phyloP scores from a whole-genome alignment of 2,797 vertebrate genomes.

The Centropyge bicolor region DNA sequence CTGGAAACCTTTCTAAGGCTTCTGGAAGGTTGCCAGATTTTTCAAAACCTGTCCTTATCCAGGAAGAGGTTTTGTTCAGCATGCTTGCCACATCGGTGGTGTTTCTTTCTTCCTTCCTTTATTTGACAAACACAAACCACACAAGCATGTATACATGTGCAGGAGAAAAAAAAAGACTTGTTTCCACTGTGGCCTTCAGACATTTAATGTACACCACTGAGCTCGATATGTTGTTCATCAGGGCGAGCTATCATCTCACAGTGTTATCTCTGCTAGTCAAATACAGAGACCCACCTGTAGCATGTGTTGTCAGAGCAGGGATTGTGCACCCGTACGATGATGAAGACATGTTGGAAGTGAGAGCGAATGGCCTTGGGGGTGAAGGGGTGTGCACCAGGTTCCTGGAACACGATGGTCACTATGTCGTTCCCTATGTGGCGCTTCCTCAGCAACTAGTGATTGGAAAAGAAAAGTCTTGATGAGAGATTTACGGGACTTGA shows the following conservation, averaged over 20 bases:
- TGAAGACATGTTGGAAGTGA: slow-evolving; percentile 98
- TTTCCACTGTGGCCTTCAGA: neutral
- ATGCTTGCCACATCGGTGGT: neutral
- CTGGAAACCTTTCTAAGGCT: slow-evolving; percentile 7
- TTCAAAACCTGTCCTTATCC: slow-evolving; percentile 19
- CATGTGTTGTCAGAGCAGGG: slow-evolving; percentile 95
- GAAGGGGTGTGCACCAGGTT: slow-evolving; percentile 95
- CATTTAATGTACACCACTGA: neutral
- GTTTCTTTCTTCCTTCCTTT: slow-evolving; percentile 8
- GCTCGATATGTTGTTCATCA: neutral
- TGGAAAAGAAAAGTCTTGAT: slow-evolving; percentile 30
- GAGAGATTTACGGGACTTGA: neutral
- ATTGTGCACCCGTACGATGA: slow-evolving; percentile 92
- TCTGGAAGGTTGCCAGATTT: slow-evolving; percentile 5
- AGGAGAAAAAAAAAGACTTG: neutral
- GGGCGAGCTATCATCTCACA: neutral
- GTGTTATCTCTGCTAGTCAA: neutral
- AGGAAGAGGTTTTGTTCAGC: slow-evolving; percentile 20
- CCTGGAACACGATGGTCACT: slow-evolving; percentile 98
- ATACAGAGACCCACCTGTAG: slow-evolving; percentile 89
- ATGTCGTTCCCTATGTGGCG: slow-evolving; percentile 98
- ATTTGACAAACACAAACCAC: slow-evolving; percentile 22
- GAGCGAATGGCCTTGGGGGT: slow-evolving; percentile 96
- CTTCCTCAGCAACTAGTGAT: slow-evolving; percentile 91
- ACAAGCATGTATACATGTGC: neutral